Evolutionary conservation across 2,797 vertebrate genomes (phyloP).

Genomic region (Babyrousa celebensis): DNA sequence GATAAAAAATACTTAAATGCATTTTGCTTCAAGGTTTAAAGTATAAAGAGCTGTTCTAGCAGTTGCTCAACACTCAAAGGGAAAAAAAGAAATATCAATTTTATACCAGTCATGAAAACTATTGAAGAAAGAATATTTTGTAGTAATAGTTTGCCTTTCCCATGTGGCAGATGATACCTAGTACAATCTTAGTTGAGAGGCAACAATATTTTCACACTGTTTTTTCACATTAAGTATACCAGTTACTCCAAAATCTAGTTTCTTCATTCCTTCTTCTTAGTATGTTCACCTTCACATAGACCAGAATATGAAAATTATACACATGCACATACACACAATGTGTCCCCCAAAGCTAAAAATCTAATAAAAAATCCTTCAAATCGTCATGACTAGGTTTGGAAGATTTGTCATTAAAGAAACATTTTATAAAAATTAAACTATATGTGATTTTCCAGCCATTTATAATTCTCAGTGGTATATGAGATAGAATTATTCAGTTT

Average conservation of each 20-base stretch:
- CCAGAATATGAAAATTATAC: conserved; percentile 48
- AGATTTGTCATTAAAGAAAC: conserved; percentile 44
- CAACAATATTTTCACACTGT: not conserved
- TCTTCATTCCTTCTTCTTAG: not conserved
- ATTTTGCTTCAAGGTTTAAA: conserved; percentile 48
- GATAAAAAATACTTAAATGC: conserved; percentile 51
- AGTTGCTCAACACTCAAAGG: not conserved
- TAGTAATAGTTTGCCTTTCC: not conserved
- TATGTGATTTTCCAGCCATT: not conserved
- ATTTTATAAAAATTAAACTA: conserved; percentile 49
- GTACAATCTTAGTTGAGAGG: conserved; percentile 7
- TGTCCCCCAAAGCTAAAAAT: conserved; percentile 37
- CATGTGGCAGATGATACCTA: not conserved
- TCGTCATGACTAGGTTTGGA: not conserved
- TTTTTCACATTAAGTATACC: conserved; percentile 21
- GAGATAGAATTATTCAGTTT: conserved; percentile 7
- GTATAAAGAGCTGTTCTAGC: conserved; percentile 30
- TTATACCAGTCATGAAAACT: conserved; percentile 35
- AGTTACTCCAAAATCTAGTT: not conserved
- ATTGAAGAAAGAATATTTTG: conserved; percentile 53
- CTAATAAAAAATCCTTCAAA: not conserved
- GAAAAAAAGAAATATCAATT: conserved; percentile 31
- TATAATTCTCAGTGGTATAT: conserved; percentile 40
- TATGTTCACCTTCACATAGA: not conserved
- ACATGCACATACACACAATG: not conserved